These are phyloP conservation scores for Aspidiotus destructor DNA, from an alignment of 2,888 invertebrate genomes.

Conservation along the genomic window DNA sequence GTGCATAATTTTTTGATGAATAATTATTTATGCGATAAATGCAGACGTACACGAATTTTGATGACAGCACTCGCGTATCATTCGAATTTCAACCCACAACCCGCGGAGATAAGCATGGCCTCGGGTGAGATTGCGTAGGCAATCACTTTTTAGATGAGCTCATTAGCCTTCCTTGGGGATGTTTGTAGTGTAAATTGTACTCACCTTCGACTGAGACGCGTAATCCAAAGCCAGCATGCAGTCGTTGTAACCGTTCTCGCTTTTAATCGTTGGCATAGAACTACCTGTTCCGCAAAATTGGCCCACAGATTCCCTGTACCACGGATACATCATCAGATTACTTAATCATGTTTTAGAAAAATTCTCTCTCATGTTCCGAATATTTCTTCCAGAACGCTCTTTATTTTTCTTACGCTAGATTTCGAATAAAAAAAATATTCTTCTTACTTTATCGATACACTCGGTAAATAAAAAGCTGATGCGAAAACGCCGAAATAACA, in stretches of 20 bases:
- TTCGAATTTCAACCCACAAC: too few species aligned
- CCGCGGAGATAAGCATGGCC: too few species aligned
- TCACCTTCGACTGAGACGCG: conserved; percentile 57
- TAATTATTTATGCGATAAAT: too few species aligned
- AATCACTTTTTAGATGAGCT: too few species aligned
- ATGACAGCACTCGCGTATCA: too few species aligned
- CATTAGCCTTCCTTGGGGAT: too few species aligned
- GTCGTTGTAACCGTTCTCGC: conserved; percentile 57
- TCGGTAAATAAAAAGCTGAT: background rate
- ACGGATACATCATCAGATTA: conserved; percentile 49
- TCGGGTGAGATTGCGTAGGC: too few species aligned
- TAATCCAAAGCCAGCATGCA: conserved; percentile 62
- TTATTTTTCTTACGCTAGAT: background rate
- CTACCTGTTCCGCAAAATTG: conserved; percentile 45
- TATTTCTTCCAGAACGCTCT: too few species aligned
- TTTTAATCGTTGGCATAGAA: conserved; percentile 53
- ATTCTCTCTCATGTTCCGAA: too few species aligned
- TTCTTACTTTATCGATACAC: background rate
- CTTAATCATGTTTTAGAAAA: background rate
- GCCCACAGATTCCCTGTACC: conserved; percentile 50
- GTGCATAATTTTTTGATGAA: too few species aligned
- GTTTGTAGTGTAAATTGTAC: conserved; percentile 35
- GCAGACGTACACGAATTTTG: too few species aligned
- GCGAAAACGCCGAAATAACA: background rate
- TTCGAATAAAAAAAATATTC: background rate